A percentile compares a stretch with the other conserved stretches of the same genome.
Conservation (phyloP, 2,888 invertebrate species). For the Anorthoa munda region DNA sequence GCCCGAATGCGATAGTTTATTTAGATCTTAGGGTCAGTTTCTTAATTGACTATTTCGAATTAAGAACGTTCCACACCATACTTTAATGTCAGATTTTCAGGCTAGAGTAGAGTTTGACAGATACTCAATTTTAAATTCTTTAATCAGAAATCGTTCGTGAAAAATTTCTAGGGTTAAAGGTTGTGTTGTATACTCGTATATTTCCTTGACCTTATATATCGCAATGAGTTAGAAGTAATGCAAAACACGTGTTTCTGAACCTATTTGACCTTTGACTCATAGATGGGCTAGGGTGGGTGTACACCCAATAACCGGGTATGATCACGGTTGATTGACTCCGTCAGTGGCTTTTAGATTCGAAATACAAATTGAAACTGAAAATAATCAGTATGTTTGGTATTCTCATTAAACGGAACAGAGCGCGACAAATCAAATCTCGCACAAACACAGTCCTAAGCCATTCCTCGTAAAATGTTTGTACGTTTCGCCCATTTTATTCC, state of each 20-base stretch:
- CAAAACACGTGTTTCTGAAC: background rate
- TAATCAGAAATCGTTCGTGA: background rate
- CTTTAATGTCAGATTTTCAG: too few species aligned
- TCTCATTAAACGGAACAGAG: conserved; percentile 36
- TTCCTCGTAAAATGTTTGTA: conserved; percentile 53
- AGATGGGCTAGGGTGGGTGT: too few species aligned
- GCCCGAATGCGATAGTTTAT: conserved; percentile 33
- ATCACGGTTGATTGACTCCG: background rate
- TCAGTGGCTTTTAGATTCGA: background rate
- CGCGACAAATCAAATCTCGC: conserved; percentile 20
- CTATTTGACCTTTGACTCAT: background rate
- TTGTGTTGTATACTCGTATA: background rate
- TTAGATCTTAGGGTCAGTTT: background rate
- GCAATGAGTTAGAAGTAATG: background rate
- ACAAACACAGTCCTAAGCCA: conserved; percentile 35
- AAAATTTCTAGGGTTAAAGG: conserved; percentile 1
- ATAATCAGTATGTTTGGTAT: conserved; percentile 3
- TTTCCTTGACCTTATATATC: background rate
- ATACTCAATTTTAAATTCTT: too few species aligned
- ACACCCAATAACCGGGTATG: background rate
- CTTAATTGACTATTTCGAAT: too few species aligned
- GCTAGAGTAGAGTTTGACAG: too few species aligned
- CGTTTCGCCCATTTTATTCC: conserved; percentile 44
- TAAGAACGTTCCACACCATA: too few species aligned
- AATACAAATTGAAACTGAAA: background rate